These are phyloP conservation scores for Tachypleus tridentatus DNA, from an alignment of 1,140 invertebrate genomes.

Conservation along the genomic window DNA sequence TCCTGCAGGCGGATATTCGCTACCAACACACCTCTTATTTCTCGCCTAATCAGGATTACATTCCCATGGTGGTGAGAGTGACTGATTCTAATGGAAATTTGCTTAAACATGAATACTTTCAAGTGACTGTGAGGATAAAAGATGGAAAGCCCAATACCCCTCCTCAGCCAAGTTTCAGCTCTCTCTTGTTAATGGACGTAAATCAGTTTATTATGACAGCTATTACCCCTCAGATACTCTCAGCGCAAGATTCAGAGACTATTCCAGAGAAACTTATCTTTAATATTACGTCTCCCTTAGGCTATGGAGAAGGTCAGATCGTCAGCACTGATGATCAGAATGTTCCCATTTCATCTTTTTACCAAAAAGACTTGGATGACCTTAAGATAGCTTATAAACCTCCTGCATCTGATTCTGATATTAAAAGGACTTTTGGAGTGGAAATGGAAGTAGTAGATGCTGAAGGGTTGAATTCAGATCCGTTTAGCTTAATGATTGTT, in stretches of 20 bases:
- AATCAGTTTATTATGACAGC: slow-evolving; percentile 38
- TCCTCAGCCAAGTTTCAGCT: slow-evolving; percentile 26
- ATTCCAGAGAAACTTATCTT: slow-evolving; percentile 33
- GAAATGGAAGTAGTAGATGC: slow-evolving; percentile 33
- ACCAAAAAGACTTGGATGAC: slow-evolving; percentile 35
- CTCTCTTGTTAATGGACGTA: slow-evolving; percentile 34
- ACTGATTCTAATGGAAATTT: slow-evolving; percentile 27
- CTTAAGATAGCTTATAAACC: slow-evolving; percentile 40
- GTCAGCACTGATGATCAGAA: slow-evolving; percentile 37
- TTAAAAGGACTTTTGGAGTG: slow-evolving; percentile 28
- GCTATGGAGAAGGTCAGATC: slow-evolving; percentile 33
- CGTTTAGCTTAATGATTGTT: slow-evolving; percentile 33
- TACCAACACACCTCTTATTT: slow-evolving; percentile 29
- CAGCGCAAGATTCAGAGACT: slow-evolving; percentile 34
- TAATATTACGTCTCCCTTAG: slow-evolving; percentile 33
- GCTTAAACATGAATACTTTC: slow-evolving; percentile 35
- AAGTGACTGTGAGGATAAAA: slow-evolving; percentile 19
- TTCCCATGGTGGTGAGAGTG: slow-evolving; percentile 34
- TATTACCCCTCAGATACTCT: slow-evolving; percentile 31
- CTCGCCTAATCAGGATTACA: slow-evolving; percentile 30
- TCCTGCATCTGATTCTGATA: slow-evolving; percentile 32
- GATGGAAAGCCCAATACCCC: too few relatives aligned
- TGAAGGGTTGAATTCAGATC: slow-evolving; percentile 32
- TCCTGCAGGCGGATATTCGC: slow-evolving; percentile 29
- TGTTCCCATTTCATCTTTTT: slow-evolving; percentile 34